Evolutionary conservation across 2,888 invertebrate genomes (phyloP).

Genomic region (Syrphus vitripennis): DNA sequence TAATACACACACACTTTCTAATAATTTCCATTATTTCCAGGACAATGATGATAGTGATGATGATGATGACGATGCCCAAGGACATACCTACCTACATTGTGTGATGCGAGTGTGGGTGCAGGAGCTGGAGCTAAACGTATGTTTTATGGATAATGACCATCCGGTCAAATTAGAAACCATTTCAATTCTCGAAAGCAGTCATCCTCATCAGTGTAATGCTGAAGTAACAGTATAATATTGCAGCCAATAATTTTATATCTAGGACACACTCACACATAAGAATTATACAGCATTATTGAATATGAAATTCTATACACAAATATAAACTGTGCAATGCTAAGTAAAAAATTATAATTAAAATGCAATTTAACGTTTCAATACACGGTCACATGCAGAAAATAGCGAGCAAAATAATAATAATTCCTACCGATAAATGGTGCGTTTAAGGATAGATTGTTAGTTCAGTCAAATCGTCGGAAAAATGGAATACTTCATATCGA

Average conservation of each 20-base stretch:
- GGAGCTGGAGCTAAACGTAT: neutral
- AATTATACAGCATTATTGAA: neutral
- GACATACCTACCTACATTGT: neutral
- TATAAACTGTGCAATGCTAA: neutral
- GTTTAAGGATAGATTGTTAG: neutral
- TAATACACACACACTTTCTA: neutral
- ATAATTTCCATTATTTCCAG: constrained; percentile 2
- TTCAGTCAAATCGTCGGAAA: too few relatives aligned
- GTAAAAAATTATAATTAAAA: constrained; percentile 31
- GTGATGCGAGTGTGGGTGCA: neutral
- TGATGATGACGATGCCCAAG: neutral
- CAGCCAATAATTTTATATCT: neutral
- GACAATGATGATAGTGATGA: neutral
- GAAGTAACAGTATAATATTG: neutral
- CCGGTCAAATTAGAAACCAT: constrained; percentile 18
- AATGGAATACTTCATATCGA: too few relatives aligned
- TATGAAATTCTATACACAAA: neutral
- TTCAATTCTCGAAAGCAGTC: constrained; percentile 14
- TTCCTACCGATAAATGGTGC: neutral
- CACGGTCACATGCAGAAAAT: neutral
- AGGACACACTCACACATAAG: neutral
- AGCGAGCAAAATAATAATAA: neutral
- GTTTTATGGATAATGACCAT: constrained; percentile 20
- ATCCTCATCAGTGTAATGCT: neutral
- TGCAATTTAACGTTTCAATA: constrained; percentile 9